Conservation (phyloP, 1,140 invertebrate genomes). For the Scaptomyza hsui region DNA sequence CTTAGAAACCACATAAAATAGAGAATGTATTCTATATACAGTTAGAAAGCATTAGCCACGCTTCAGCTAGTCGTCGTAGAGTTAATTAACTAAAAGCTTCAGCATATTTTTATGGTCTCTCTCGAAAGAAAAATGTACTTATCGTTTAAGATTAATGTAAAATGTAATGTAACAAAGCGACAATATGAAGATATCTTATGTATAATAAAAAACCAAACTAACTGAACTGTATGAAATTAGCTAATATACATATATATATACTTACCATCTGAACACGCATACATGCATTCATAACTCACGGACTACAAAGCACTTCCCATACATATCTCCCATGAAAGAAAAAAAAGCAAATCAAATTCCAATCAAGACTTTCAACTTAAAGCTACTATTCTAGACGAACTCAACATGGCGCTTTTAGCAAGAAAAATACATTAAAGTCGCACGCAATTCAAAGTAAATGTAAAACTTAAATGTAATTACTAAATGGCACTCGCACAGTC, state of each 20-base stretch:
- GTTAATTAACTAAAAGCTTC: constrained; percentile 61
- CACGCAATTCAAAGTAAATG: constrained; percentile 35
- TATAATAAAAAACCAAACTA: constrained; percentile 58
- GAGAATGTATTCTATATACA: constrained; percentile 2
- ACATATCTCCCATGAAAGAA: constrained; percentile 54
- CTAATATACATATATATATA: constrained; percentile 6
- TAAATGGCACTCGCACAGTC: constrained; percentile 32
- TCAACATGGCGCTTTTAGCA: constrained; percentile 27
- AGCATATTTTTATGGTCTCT: constrained; percentile 73
- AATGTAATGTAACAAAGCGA: constrained; percentile 78
- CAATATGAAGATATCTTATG: constrained; percentile 74
- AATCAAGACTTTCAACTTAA: constrained; percentile 50
- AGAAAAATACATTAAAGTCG: background rate
- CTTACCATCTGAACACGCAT: constrained; percentile 28
- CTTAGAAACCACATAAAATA: constrained; percentile 20
- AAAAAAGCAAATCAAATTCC: constrained; percentile 7
- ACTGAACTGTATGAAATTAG: constrained; percentile 30
- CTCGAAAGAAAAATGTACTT: constrained; percentile 25
- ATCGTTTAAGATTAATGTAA: constrained; percentile 66
- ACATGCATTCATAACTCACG: constrained; percentile 30
- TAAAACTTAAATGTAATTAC: constrained; percentile 19
- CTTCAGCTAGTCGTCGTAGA: constrained; percentile 74
- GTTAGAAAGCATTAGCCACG: constrained; percentile 50
- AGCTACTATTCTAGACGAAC: constrained; percentile 25
- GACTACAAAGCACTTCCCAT: constrained; percentile 50